phyloP scores from a whole-genome alignment of 1,140 invertebrate species.

The Samia ricini region DNA sequence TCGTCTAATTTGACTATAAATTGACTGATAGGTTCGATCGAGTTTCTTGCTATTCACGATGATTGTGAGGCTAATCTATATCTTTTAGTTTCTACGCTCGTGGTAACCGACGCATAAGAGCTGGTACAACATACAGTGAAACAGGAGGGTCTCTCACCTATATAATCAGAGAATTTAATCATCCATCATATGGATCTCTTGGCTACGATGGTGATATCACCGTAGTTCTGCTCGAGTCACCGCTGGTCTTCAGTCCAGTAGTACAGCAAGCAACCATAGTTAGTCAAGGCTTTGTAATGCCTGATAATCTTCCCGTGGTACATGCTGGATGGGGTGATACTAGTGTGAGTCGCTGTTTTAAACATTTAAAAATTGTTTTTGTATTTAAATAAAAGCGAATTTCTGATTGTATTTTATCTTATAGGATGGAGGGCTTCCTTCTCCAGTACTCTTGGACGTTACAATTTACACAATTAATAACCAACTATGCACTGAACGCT shows the following conservation, averaged over 20 bases:
- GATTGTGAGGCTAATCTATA: too few relatives aligned
- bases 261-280: slow-evolving; percentile 35
- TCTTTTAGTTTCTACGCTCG: slow-evolving; percentile 27
- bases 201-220: slow-evolving; percentile 44
- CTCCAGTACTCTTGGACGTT: slow-evolving; percentile 56
- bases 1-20: too few relatives aligned
- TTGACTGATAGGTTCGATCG: too few relatives aligned
- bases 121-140: slow-evolving; percentile 40
- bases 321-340: slow-evolving; percentile 52
- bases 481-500: slow-evolving; percentile 30
- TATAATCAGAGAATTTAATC: slow-evolving; percentile 28
- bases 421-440: slow-evolving; percentile 51
- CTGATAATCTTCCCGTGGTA: slow-evolving; percentile 37
- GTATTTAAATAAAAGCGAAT: too few relatives aligned
- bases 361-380: too few relatives aligned
- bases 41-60: too few relatives aligned
- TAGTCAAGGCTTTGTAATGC: slow-evolving; percentile 20
- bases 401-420: too few relatives aligned
- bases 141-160: slow-evolving; percentile 34
- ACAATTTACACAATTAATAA: slow-evolving; percentile 36
- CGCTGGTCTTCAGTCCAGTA: slow-evolving; percentile 32
- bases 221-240: slow-evolving; percentile 27
- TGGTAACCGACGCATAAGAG: slow-evolving; percentile 37
- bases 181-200: slow-evolving; percentile 33
- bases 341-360: slow-evolving; percentile 24